Evolutionary conservation across 2,888 invertebrate species (phyloP), one percentile per base, ranked within the genome.

Genomic region (Acanthosepion esculentum): DNA sequence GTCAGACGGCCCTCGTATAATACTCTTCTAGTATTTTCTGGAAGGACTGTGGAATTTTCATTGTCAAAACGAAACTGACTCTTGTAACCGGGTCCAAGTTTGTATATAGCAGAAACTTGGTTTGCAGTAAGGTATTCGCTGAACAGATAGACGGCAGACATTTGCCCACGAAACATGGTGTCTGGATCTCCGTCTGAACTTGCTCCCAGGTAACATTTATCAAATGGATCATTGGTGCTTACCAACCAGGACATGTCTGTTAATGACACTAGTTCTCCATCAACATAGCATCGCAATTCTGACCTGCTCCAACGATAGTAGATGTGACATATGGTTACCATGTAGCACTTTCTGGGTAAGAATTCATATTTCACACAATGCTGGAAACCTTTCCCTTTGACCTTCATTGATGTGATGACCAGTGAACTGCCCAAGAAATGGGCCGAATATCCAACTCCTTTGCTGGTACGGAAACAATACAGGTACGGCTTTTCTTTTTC

Each of bases 171-270:
- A 98, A 99, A 99, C 96, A 99, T 99, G 95, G 99, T 98, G 97
- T 99, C 99, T 97, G 99, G 99, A 97, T 99, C 99, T 97, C 99
- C 98, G 98, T 99, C 99, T 2, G 99, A 99, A 94, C 99, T 99
- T 95, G 99, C 99, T 95, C 99, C 99, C 97, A 99, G 99, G 98
- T 99, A 99, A 98, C 99, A 99, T 98, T 99, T 99, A 98, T 99
- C 99, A 98, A 99, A 99, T 95, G 99, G 99, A 97, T 99, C 99
- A 97, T 98, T 99, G 95, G 99, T 99, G 96, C 99, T 99, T 98
- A 99, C 99, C 98, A 99, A 99, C 99, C 99, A 99, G 95, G 99
- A 99, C 99, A 99, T 99, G 98, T 99, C 99, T 10, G 99, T 99
- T 97, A 99, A 99, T 96, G 99, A 99, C 94, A 99, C 99, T 97